phyloP scores from a whole-genome alignment of 2,888 invertebrate genomes.

The Drosophila phalerata region DNA sequence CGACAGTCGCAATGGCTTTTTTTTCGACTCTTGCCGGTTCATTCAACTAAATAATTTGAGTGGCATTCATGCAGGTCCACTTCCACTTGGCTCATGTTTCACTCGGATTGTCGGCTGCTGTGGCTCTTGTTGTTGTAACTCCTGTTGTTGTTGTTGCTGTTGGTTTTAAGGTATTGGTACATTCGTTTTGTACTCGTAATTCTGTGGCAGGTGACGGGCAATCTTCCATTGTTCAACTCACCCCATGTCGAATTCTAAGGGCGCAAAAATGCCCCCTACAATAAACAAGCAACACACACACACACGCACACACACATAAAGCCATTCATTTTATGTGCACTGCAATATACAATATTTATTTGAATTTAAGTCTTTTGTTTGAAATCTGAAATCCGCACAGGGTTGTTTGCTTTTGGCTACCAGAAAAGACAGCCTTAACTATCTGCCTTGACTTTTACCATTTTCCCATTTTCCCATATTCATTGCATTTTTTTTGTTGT shows the following conservation, averaged over 20 bases:
- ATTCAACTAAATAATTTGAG: slow-evolving; percentile 84
- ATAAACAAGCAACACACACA: slow-evolving; percentile 71
- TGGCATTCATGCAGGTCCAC: slow-evolving; percentile 82
- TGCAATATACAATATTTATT: slow-evolving; percentile 83
- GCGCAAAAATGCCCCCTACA: slow-evolving; percentile 79
- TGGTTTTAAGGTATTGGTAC: slow-evolving; percentile 59
- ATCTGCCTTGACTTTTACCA: slow-evolving; percentile 59
- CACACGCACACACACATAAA: slow-evolving; percentile 24
- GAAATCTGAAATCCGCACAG: slow-evolving; percentile 79
- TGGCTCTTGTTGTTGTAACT: slow-evolving; percentile 25
- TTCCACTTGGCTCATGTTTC: slow-evolving; percentile 77
- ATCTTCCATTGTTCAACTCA: slow-evolving; percentile 85
- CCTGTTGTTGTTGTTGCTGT: slow-evolving; percentile 12
- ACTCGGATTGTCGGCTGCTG: slow-evolving; percentile 59
- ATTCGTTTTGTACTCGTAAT: slow-evolving; percentile 75
- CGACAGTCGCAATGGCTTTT: slow-evolving; percentile 34
- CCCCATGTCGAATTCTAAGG: slow-evolving; percentile 84
- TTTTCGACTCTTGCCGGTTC: slow-evolving; percentile 82
- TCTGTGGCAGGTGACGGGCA: slow-evolving; percentile 86
- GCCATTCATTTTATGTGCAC: slow-evolving; percentile 74
- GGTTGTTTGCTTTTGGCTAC: slow-evolving; percentile 77
- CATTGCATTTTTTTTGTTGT: slow-evolving; percentile 10
- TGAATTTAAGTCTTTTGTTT: slow-evolving; percentile 82
- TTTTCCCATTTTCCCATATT: slow-evolving; percentile 26
- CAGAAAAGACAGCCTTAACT: slow-evolving; percentile 42